Evolutionary conservation across 2,797 vertebrate genomes (phyloP), one percentile per base, ranked within the genome.

Genomic region (Heliangelus exortis): DNA sequence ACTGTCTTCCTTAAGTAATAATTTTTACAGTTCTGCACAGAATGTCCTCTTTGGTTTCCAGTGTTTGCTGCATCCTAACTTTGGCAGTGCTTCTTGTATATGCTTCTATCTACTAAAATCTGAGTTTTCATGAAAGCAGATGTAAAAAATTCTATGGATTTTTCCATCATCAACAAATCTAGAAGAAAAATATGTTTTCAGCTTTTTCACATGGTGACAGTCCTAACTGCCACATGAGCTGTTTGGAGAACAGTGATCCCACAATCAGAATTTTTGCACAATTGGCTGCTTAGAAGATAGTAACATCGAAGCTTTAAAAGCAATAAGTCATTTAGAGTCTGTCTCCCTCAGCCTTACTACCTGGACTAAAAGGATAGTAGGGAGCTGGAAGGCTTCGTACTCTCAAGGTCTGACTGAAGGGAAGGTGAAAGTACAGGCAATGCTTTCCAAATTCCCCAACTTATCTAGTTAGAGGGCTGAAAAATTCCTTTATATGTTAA

Each of bases 1-100:
- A 90, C 76, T 47, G 4, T 31, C 48, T 82, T 69, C 67, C 39
- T 87, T 84, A 92, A 94, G 90, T 80, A 47, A 47, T 21, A 92
- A 93, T 63, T 18, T 83, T 91, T 89, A 77, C 21, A 80, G 57
- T 23, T 51, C 61, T 79, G 29, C 50, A 50, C 16, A 74, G 53
- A 12, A 43, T 41, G 15, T 54, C 43, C 18, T 75, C 15, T 48
- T 79, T 12, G 22, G 29, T 92, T 93, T 87, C 50, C 22, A 57
- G 41, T 34, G 68, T 67, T 63, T 89, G 29, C 22, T 83, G 9
- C 33, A 61, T 63, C 36, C 18, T 53, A 41, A 19, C 28, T 51
- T 82, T 81, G 21, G 41, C 66, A 79, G 14, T 45, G 4, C 9
- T 51, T 75, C 28, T 28, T 62, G 1, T 33, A 31, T 54, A 7